A percentile compares a stretch with the other conserved stretches of the same genome.
Evolutionary conservation across 2,797 vertebrate genomes (phyloP).

Genomic region (Chrysocyon brachyurus): DNA sequence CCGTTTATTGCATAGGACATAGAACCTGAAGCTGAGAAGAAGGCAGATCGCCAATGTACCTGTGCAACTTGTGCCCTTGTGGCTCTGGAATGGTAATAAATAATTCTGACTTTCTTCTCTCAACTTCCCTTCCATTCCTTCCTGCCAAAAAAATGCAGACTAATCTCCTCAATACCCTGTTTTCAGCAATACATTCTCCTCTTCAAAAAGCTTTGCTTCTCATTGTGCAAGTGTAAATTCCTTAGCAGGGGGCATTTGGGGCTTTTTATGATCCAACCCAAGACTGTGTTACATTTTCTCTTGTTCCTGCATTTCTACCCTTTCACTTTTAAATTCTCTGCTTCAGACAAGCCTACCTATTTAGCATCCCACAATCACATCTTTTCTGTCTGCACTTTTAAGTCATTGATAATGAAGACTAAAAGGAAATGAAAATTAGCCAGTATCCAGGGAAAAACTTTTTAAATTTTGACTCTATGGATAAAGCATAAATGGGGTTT

Average conservation of each 20-base stretch:
- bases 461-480: constrained; percentile 25
- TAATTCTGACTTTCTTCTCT: not conserved
- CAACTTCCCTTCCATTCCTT: not conserved
- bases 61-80: not conserved
- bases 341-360: not conserved
- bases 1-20: not conserved
- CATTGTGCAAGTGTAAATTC: not conserved
- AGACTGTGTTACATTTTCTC: not conserved
- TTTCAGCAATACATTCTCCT: not conserved
- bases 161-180: not conserved
- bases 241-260: not conserved
- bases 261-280: not conserved
- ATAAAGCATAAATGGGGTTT: not conserved
- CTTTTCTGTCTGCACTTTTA: not conserved
- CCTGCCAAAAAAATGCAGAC: not conserved
- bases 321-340: not conserved
- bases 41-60: not conserved
- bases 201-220: not conserved
- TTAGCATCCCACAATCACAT: not conserved
- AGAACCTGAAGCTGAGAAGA: not conserved
- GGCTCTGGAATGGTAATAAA: not conserved
- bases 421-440: not conserved
- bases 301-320: not conserved
- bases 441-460: constrained; percentile 19
- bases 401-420: not conserved